Base-by-base conservation (phyloP, 2,113 vertebrate genomes). In the Leucopternis melanops region DNA sequence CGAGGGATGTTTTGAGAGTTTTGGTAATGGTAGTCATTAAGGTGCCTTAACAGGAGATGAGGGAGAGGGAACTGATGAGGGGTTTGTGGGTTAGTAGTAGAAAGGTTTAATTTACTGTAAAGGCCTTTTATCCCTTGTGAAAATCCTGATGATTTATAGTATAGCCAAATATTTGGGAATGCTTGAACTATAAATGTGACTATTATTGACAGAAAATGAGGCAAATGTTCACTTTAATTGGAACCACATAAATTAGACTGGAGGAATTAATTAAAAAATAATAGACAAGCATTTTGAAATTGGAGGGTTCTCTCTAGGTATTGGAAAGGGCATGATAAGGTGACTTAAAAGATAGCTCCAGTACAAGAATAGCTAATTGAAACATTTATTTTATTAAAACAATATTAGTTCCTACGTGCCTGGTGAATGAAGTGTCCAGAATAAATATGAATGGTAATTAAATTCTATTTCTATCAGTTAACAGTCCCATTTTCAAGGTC, bases 191-290 rank as follows among this genome's bases (percentile, higher is more conserved):
- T 72, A 93, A 96, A 83, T 82, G 49, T 91, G 78, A 92, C 95
- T 96, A 13, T 87, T 95, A 94, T 49, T 91, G 94, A 86, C 75
- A 90, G 72, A 97, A 97, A 96, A 94, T 94, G 61, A 97, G 91
- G 72, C 72, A 92, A 91, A 93, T 8, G 11, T 75, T 78, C 52
- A 29, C 49, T 82, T 91, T 96, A 97, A 96, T 96, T 97, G 83
- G 62, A 90, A 91, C 55, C 54, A 57, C 31, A n/a, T 93, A 89
- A 75, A 91, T 86, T 91, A 66, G 58, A 84, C 20, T 92, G 42
- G 57, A 97, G 36, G 88, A 96, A 94, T 94, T 97, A 92, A 95
- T 97, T 95, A 71, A 93, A 89, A 95, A 90, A 66, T 88, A 57
- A 82, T 86, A 72, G 88, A 31, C 59, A 29, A 26, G n/a, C 17